phyloP scores from a whole-genome alignment of 2,113 vertebrate genomes.

The Hippocampus comes region DNA sequence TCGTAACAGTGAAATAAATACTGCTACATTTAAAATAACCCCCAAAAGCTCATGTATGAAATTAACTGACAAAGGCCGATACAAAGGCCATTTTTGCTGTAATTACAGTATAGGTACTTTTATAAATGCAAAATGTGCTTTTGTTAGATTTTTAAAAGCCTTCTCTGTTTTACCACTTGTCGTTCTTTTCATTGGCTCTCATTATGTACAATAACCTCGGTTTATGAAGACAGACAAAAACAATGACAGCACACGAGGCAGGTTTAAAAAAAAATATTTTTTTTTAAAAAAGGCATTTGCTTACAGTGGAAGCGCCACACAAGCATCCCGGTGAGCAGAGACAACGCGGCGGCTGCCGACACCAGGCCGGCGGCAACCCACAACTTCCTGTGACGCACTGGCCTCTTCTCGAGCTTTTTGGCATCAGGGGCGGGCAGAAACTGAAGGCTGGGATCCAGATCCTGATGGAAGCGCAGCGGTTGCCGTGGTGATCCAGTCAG shows the following conservation, averaged over 20 bases:
- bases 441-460: constrained; percentile 5
- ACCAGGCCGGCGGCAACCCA: constrained; percentile 26
- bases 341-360: neutral
- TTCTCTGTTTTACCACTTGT: too few relatives aligned
- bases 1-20: too few relatives aligned
- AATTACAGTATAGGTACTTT: too few relatives aligned
- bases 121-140: too few relatives aligned
- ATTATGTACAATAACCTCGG: too few relatives aligned
- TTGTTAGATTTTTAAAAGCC: too few relatives aligned
- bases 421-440: constrained; percentile 45
- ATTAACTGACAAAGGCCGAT: too few relatives aligned
- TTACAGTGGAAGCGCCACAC: constrained; percentile 72
- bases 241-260: neutral
- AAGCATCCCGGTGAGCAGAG: constrained; percentile 58
- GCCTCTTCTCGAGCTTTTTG: constrained; percentile 48
- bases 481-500: neutral
- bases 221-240: neutral
- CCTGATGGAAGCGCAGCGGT: constrained; percentile 26
- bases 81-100: too few relatives aligned
- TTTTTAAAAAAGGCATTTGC: neutral
- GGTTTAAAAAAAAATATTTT: neutral
- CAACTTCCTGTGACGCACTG: neutral
- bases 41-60: too few relatives aligned
- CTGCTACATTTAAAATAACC: too few relatives aligned
- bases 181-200: too few relatives aligned